These are phyloP conservation scores for Nephrotoma flavescens DNA, from an alignment of 2,888 invertebrate species.

Conservation along the genomic window DNA sequence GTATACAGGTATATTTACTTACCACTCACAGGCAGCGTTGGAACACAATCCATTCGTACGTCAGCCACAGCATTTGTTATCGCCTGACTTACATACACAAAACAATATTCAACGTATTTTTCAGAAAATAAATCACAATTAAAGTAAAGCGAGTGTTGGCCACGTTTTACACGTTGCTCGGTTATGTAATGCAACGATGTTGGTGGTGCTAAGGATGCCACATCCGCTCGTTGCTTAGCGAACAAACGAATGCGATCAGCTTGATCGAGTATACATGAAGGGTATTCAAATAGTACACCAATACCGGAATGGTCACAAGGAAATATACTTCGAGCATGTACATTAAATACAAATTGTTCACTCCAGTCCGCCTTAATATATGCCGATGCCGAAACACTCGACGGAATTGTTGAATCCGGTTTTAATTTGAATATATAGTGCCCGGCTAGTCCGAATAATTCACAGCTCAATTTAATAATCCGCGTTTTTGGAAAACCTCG, in stretches of 20 bases:
- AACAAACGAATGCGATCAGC: constrained; percentile 69
- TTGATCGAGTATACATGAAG: constrained; percentile 60
- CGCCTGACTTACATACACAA: constrained; percentile 75
- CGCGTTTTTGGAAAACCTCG: constrained; percentile 54
- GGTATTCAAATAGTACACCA: constrained; percentile 70
- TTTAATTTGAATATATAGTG: constrained; percentile 62
- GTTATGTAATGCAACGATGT: constrained; percentile 46
- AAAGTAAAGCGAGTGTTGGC: constrained; percentile 61
- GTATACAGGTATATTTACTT: constrained; percentile 16
- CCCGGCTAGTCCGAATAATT: constrained; percentile 69
- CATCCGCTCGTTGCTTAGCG: constrained; percentile 55
- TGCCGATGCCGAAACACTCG: constrained; percentile 47
- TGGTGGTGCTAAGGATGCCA: constrained; percentile 50
- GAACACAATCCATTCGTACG: constrained; percentile 70
- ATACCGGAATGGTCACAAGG: constrained; percentile 65
- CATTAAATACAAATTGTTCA: constrained; percentile 70
- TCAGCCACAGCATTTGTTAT: constrained; percentile 74
- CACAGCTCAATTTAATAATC: constrained; percentile 54
- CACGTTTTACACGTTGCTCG: constrained; percentile 48
- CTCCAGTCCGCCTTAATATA: constrained; percentile 74
- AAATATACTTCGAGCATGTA: constrained; percentile 67
- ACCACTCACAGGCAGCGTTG: constrained; percentile 70
- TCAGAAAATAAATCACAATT: constrained; percentile 73
- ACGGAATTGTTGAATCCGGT: constrained; percentile 46
- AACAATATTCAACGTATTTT: constrained; percentile 72